Percentiles rank a stretch among this genome's conserved stretches.
Evolutionary conservation across 2,797 vertebrate species (phyloP).

Genomic region (Gymnoscopelus braueri): DNA sequence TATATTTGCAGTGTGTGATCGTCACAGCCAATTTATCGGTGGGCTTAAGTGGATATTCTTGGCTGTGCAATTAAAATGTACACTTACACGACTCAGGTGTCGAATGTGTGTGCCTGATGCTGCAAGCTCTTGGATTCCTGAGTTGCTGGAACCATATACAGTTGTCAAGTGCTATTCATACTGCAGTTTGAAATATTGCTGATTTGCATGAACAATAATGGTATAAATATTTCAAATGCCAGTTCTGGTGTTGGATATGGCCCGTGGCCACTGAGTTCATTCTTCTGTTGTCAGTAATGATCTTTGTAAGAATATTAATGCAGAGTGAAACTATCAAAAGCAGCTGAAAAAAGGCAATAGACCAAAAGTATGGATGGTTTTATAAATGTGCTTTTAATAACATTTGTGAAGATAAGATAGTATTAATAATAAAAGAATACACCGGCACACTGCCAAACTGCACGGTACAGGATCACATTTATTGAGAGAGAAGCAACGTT

Average conservation of each 20-base stretch:
- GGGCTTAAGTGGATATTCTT: slow-evolving; percentile 39
- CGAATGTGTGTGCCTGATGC: slow-evolving; percentile 31
- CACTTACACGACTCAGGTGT: slow-evolving; percentile 3
- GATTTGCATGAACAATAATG: background rate
- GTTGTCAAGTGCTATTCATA: slow-evolving; percentile 21
- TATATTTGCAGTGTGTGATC: slow-evolving; percentile 21
- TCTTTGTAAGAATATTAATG: background rate
- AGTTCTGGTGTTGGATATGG: background rate
- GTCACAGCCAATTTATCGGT: slow-evolving; percentile 31
- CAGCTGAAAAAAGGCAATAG: too few relatives aligned
- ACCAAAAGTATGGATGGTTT: background rate
- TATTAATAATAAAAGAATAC: too few relatives aligned
- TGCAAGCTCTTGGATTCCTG: slow-evolving; percentile 18
- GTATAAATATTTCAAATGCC: slow-evolving; percentile 16
- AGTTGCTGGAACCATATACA: slow-evolving; percentile 33
- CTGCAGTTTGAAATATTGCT: slow-evolving; percentile 32
- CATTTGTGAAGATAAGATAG: too few relatives aligned
- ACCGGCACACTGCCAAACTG: too few relatives aligned
- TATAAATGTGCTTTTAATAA: background rate
- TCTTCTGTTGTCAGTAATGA: background rate
- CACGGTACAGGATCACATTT: too few relatives aligned
- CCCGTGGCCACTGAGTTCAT: background rate
- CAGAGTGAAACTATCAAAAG: background rate
- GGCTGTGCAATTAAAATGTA: slow-evolving; percentile 57
- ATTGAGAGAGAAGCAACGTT: too few relatives aligned